These are phyloP conservation scores for Troides oblongomaculatus DNA, from an alignment of 2,888 invertebrate species.

Conservation along the genomic window DNA sequence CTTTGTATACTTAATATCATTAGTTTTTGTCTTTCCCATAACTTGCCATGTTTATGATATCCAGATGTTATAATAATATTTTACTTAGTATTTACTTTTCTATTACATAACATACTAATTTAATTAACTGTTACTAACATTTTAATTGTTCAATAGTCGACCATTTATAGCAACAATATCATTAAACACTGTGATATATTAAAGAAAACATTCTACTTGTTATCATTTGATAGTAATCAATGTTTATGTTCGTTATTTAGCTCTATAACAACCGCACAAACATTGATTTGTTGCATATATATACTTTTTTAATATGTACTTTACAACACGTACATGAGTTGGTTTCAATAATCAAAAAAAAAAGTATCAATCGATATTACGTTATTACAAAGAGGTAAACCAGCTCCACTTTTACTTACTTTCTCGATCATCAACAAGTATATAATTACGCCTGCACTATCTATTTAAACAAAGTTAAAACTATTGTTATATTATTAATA, in stretches of 20 bases:
- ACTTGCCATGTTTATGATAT: too few relatives aligned
- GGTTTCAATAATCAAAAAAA: conserved; percentile 3
- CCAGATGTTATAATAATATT: too few relatives aligned
- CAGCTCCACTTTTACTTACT: conserved; percentile 25
- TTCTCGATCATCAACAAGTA: conserved; percentile 16
- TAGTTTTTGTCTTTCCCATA: too few relatives aligned
- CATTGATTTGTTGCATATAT: not conserved
- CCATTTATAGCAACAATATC: not conserved
- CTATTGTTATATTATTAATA: too few relatives aligned
- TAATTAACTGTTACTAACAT: too few relatives aligned
- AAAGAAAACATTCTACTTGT: not conserved
- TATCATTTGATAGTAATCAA: not conserved
- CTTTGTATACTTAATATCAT: too few relatives aligned
- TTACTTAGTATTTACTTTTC: too few relatives aligned
- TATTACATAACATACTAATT: too few relatives aligned
- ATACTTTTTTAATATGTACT: not conserved
- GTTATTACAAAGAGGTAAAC: conserved; percentile 12
- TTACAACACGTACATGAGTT: not conserved
- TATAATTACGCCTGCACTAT: not conserved
- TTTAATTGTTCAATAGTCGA: too few relatives aligned
- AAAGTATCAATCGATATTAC: conserved; percentile 1
- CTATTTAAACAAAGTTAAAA: not conserved
- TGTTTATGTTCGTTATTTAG: too few relatives aligned
- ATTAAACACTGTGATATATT: not conserved
- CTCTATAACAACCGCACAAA: not conserved